A percentile compares a stretch with the other conserved stretches of the same genome.
Evolutionary conservation across 2,888 invertebrate genomes (phyloP).

Genomic region (Cheilosia grossa): DNA sequence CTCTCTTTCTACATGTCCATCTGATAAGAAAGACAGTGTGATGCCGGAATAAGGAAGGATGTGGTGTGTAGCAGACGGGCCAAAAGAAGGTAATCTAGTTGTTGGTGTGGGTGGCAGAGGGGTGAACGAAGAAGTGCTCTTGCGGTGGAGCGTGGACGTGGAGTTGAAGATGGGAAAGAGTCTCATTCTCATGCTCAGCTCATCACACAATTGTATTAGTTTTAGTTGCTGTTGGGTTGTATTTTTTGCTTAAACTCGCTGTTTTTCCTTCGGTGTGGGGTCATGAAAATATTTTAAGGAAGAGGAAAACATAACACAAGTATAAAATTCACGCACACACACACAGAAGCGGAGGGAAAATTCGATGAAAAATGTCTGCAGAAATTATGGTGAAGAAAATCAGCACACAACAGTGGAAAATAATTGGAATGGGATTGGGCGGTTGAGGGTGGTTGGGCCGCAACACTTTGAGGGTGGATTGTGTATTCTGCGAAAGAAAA

Average conservation of each 20-base stretch:
- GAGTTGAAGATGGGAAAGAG: slow-evolving; percentile 25
- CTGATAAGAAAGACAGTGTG: slow-evolving; percentile 62
- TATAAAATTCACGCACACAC: slow-evolving; percentile 18
- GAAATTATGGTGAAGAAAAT: slow-evolving; percentile 71
- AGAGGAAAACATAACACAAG: slow-evolving; percentile 43
- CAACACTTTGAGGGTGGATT: slow-evolving; percentile 18
- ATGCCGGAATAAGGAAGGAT: slow-evolving; percentile 62
- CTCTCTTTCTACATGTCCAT: slow-evolving; percentile 41
- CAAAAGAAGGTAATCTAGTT: slow-evolving; percentile 15
- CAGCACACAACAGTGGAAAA: slow-evolving; percentile 45
- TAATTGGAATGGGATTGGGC: slow-evolving; percentile 11
- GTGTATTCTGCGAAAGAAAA: slow-evolving; percentile 28
- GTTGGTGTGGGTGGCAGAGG: slow-evolving; percentile 22
- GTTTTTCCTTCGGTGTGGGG: slow-evolving; percentile 56
- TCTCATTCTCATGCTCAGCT: neutral
- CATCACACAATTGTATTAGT: slow-evolving; percentile 62
- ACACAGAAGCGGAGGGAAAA: slow-evolving; percentile 34
- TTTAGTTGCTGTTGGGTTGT: slow-evolving; percentile 20
- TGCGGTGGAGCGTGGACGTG: too few relatives aligned
- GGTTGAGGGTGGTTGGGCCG: slow-evolving; percentile 55
- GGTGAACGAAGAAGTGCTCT: slow-evolving; percentile 62
- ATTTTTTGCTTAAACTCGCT: slow-evolving; percentile 3
- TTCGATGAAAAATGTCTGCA: slow-evolving; percentile 72
- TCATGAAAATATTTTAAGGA: slow-evolving; percentile 72
- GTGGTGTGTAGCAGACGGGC: slow-evolving; percentile 53